phyloP scores from a whole-genome alignment of 2,888 invertebrate genomes.

The Campoletis raptor region DNA sequence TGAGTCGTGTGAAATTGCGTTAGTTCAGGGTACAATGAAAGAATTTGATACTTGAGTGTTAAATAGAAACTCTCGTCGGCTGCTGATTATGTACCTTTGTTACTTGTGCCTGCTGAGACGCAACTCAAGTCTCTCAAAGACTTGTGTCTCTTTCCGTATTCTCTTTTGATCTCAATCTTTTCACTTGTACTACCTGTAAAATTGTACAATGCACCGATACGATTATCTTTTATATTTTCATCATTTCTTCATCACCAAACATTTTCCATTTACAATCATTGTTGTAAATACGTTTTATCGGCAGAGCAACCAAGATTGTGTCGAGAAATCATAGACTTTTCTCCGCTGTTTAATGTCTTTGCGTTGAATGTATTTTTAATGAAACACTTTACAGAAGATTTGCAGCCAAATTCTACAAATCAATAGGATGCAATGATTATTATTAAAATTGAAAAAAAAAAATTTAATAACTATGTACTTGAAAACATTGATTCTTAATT shows the following conservation, averaged over 20 bases:
- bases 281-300: background rate
- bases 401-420: background rate
- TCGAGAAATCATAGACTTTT: background rate
- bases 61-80: conserved; percentile 42
- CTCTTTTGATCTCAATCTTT: conserved; percentile 85
- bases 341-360: background rate
- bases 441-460: background rate
- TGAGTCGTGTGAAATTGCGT: conserved; percentile 5
- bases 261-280: background rate
- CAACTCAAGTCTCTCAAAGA: conserved; percentile 89
- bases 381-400: background rate
- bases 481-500: too few relatives aligned
- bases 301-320: background rate
- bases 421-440: background rate
- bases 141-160: conserved; percentile 87
- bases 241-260: background rate
- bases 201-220: conserved; percentile 77
- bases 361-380: background rate
- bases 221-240: conserved; percentile 27
- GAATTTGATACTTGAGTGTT: conserved; percentile 8
- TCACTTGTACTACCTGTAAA: conserved; percentile 85
- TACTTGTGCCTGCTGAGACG: conserved; percentile 85
- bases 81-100: conserved; percentile 84
- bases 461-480: background rate
- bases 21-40: conserved; percentile 16